Percentiles rank a stretch among this genome's conserved stretches.
These are phyloP conservation scores for Sebastiscus tertius DNA, from an alignment of 2,797 vertebrate species.

Conservation along the genomic window DNA sequence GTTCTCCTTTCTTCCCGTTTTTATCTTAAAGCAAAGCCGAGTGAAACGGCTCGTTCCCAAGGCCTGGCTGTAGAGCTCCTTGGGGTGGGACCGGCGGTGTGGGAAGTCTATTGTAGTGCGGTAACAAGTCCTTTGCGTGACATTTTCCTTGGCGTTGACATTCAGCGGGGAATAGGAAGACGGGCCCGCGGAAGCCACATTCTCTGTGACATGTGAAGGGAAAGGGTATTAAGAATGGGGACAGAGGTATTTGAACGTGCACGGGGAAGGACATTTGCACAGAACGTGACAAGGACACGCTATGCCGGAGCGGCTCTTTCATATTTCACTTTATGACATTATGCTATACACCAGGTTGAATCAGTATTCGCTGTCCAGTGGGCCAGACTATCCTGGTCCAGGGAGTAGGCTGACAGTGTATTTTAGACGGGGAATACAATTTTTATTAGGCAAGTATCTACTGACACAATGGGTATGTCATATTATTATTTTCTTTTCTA, in stretches of 20 bases:
- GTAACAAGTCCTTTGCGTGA: conserved; percentile 84
- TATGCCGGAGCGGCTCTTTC: conserved; percentile 64
- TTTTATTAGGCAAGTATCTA: conserved; percentile 10
- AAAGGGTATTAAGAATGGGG: conserved; percentile 78
- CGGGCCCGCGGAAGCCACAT: conserved; percentile 61
- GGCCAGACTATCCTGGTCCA: conserved; percentile 17
- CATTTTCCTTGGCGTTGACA: conserved; percentile 79
- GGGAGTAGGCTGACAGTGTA: conserved; percentile 16
- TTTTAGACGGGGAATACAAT: conserved; percentile 1
- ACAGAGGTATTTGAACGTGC: conserved; percentile 70
- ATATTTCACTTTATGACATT: conserved; percentile 72
- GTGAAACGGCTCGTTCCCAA: conserved; percentile 62
- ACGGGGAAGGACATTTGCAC: conserved; percentile 73
- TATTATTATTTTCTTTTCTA: background rate
- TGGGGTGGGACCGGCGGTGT: conserved; percentile 66
- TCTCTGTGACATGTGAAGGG: conserved; percentile 78
- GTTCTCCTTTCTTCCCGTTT: conserved; percentile 66
- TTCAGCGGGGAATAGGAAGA: conserved; percentile 80
- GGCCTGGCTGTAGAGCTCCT: conserved; percentile 66
- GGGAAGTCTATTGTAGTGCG: conserved; percentile 77
- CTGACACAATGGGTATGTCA: background rate
- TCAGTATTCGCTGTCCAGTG: conserved; percentile 54
- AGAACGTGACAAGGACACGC: conserved; percentile 79
- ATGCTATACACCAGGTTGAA: conserved; percentile 65
- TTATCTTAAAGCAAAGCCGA: conserved; percentile 73